phyloP scores from a whole-genome alignment of 2,888 invertebrate genomes.

The Dromius quadrimaculatus region DNA sequence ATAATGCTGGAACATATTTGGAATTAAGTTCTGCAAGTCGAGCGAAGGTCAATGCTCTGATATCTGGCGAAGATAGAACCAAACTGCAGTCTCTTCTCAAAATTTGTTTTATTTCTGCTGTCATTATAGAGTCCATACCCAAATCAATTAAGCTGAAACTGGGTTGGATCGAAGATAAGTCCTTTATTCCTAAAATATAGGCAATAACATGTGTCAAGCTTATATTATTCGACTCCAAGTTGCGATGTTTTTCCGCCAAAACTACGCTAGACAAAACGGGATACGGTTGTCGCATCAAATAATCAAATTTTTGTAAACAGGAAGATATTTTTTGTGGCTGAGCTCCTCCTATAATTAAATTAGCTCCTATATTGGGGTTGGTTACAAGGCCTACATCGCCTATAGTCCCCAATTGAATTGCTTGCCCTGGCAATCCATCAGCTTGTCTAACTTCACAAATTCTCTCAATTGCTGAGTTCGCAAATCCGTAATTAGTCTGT shows the following conservation, averaged over 20 bases:
- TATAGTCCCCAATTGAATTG: conserved; percentile 99
- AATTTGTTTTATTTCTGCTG: conserved; percentile 97
- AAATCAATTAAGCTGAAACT: conserved; percentile 89
- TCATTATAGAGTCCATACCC: conserved; percentile 99
- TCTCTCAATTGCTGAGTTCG: conserved; percentile 98
- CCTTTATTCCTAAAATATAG: conserved; percentile 92
- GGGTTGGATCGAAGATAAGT: conserved; percentile 81
- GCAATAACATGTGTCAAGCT: conserved; percentile 84
- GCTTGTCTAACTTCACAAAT: conserved; percentile 87
- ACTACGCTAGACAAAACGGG: conserved; percentile 87
- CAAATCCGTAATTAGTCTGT: conserved; percentile 96
- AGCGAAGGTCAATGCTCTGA: conserved; percentile 85
- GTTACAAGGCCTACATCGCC: conserved; percentile 96
- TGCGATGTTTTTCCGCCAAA: conserved; percentile 85
- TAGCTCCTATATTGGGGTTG: conserved; percentile 90
- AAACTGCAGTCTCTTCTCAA: conserved; percentile 93
- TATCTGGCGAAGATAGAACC: conserved; percentile 90
- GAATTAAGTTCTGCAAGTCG: conserved; percentile 74
- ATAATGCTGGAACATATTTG: conserved; percentile 57
- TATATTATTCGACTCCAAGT: conserved; percentile 70
- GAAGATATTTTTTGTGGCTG: conserved; percentile 96
- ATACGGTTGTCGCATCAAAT: conserved; percentile 90
- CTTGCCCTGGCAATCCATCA: conserved; percentile 85
- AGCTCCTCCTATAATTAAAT: conserved; percentile 94
- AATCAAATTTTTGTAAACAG: conserved; percentile 89